phyloP scores from a whole-genome alignment of 2,797 vertebrate genomes.

The Scolopax bukidnonensis region DNA sequence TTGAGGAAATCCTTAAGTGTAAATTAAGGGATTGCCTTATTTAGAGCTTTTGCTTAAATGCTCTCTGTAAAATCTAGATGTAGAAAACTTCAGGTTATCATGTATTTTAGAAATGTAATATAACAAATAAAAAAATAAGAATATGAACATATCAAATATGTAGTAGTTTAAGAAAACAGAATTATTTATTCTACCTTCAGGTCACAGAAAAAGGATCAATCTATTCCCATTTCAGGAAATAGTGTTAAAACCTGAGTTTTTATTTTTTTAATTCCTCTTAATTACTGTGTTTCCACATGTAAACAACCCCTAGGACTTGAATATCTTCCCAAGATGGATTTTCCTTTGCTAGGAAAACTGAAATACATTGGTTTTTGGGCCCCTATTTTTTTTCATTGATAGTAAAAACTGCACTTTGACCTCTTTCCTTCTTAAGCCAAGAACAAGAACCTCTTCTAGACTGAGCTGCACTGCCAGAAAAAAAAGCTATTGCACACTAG shows the following conservation, averaged over 20 bases:
- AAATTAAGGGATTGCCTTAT: not conserved
- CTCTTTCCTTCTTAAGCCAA: not conserved
- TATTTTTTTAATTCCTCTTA: not conserved
- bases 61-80: not conserved
- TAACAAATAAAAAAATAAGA: not conserved
- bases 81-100: not conserved
- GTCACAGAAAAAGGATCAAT: not conserved
- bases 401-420: not conserved
- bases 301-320: not conserved
- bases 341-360: not conserved
- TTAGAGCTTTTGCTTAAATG: not conserved
- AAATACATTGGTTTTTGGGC: not conserved
- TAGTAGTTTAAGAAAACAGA: not conserved
- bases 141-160: not conserved
- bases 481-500: fast-evolving
- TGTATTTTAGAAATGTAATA: not conserved
- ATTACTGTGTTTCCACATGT: not conserved
- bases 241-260: not conserved
- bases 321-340: not conserved
- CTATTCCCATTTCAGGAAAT: not conserved
- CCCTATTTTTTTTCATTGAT: too few species aligned
- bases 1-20: not conserved
- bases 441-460: not conserved
- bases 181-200: not conserved
- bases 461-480: not conserved